These are phyloP conservation scores for Lepidotrigona ventralis DNA, from an alignment of 1,140 invertebrate species.

Conservation along the genomic window DNA sequence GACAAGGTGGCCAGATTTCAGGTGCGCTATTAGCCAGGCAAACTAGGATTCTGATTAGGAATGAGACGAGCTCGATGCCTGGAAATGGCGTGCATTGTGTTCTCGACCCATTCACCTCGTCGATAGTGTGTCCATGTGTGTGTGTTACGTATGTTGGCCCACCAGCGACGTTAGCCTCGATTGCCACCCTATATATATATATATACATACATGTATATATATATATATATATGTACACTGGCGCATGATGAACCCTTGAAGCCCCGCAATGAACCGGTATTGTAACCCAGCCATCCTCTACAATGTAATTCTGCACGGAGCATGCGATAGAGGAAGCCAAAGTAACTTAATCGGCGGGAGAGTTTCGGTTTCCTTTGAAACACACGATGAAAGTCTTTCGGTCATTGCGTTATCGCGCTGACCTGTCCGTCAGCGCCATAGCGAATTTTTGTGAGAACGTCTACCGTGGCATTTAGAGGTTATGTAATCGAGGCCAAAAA, in stretches of 20 bases:
- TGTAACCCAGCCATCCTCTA: constrained; percentile 62
- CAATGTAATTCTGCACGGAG: constrained; percentile 64
- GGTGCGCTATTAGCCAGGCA: constrained; percentile 40
- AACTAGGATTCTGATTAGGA: constrained; percentile 58
- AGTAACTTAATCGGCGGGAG: constrained; percentile 61
- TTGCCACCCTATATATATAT: constrained; percentile 45
- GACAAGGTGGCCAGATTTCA: constrained; percentile 26
- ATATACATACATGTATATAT: constrained; percentile 20
- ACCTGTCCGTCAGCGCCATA: background rate
- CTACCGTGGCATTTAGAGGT: too few species aligned
- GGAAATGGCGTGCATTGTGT: constrained; percentile 55
- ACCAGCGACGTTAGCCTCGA: constrained; percentile 38
- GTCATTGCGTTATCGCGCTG: background rate
- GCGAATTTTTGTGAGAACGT: too few species aligned
- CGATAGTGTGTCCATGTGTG: background rate
- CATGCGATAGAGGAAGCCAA: constrained; percentile 66
- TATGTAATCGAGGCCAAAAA: too few species aligned
- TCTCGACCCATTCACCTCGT: constrained; percentile 33
- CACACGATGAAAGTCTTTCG: constrained; percentile 11
- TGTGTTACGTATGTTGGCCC: constrained; percentile 20
- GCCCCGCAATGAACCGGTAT: constrained; percentile 67
- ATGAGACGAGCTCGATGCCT: constrained; percentile 43
- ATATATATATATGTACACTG: too few species aligned
- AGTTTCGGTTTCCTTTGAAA: constrained; percentile 52
- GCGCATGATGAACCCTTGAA: constrained; percentile 64